phyloP scores from a whole-genome alignment of 2,113 vertebrate genomes.

The Bostrychus sinensis region DNA sequence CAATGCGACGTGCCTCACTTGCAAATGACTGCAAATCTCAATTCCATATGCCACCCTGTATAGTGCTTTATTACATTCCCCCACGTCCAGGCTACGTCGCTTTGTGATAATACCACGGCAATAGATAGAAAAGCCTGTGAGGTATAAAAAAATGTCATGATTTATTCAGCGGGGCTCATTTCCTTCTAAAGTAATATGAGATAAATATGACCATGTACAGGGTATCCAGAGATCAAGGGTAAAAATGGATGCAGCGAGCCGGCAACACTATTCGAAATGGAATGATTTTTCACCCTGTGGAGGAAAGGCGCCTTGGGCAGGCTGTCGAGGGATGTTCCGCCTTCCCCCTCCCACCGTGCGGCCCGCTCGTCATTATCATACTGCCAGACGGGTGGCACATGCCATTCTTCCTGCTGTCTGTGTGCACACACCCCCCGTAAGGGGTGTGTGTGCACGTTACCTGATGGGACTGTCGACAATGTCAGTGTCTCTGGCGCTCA shows the following conservation, averaged over 20 bases:
- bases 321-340: constrained; percentile 28
- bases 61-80: constrained; percentile 73
- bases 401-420: constrained; percentile 43
- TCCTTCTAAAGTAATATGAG: constrained; percentile 78
- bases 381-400: constrained; percentile 45
- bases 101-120: constrained; percentile 76
- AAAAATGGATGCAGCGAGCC: constrained; percentile 70
- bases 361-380: constrained; percentile 54
- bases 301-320: constrained; percentile 51
- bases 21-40: constrained; percentile 77
- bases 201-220: constrained; percentile 78
- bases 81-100: constrained; percentile 56
- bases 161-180: constrained; percentile 81
- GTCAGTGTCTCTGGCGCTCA: constrained; percentile 88
- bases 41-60: constrained; percentile 70
- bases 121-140: constrained; percentile 75
- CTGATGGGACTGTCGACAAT: constrained; percentile 79
- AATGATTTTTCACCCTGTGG: constrained; percentile 73
- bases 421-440: too few relatives aligned
- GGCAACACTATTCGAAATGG: constrained; percentile 71
- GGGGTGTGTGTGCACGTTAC: constrained; percentile 49
- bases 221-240: constrained; percentile 76
- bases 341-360: constrained; percentile 32
- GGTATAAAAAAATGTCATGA: constrained; percentile 68
- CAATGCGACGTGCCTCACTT: constrained; percentile 71